Percentiles rank a stretch among this genome's conserved stretches.
Evolutionary conservation across 1,140 invertebrate species (phyloP).

Genomic region (Portunus trituberculatus): DNA sequence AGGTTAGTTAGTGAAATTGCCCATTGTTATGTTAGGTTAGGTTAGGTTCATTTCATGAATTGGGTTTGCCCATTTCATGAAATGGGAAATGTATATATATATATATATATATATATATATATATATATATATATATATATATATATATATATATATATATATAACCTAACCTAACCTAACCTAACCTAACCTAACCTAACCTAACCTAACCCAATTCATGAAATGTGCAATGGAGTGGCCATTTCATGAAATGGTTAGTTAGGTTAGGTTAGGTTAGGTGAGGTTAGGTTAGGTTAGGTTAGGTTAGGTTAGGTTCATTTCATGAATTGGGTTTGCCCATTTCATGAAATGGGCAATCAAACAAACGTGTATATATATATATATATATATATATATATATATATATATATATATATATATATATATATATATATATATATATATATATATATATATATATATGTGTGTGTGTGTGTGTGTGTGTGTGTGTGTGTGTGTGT

Average conservation of each 20-base stretch:
- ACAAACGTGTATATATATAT: conserved; percentile 41
- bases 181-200: too few species aligned
- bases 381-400: conserved; percentile 59
- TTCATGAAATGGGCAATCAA: not conserved
- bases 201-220: too few species aligned
- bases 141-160: conserved; percentile 51
- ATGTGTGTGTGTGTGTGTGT: conserved; percentile 32
- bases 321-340: not conserved
- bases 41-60: too few species aligned
- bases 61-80: too few species aligned
- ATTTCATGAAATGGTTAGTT: too few species aligned
- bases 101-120: conserved; percentile 44
- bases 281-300: too few species aligned
- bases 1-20: too few species aligned
- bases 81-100: too few species aligned
- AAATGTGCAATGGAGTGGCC: too few species aligned
- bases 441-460: conserved; percentile 55
- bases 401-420: conserved; percentile 60
- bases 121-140: conserved; percentile 47
- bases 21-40: too few species aligned
- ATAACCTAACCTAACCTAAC: too few species aligned
- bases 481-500: conserved; percentile 54
- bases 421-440: conserved; percentile 63
- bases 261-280: too few species aligned
- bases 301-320: not conserved